phyloP scores from a whole-genome alignment of 1,140 invertebrate genomes.

The Neuroterus valhalla region DNA sequence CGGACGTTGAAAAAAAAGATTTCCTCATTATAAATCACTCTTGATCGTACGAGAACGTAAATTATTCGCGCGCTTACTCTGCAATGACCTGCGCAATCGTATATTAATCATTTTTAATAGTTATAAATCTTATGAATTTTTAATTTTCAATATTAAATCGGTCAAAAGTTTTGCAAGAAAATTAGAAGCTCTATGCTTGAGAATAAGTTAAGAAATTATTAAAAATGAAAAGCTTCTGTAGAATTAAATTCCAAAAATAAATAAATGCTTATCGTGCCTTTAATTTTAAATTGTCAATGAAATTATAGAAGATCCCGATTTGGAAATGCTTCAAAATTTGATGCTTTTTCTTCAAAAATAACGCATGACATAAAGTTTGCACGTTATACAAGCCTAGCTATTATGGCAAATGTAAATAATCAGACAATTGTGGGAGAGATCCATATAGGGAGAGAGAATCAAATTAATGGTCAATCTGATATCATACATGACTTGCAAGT shows the following conservation, averaged over 20 bases:
- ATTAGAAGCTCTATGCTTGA: too few relatives aligned
- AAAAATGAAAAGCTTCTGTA: too few relatives aligned
- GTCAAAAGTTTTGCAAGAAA: too few relatives aligned
- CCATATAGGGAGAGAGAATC: slow-evolving; percentile 7
- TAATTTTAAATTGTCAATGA: too few relatives aligned
- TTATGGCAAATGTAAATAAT: slow-evolving; percentile 13
- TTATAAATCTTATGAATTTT: too few relatives aligned
- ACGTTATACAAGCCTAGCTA: neutral
- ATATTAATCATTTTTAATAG: neutral
- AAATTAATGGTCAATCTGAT: slow-evolving; percentile 17
- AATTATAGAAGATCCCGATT: too few relatives aligned
- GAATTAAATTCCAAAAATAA: too few relatives aligned
- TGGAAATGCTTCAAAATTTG: too few relatives aligned
- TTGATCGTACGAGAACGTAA: slow-evolving; percentile 31
- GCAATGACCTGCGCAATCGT: slow-evolving; percentile 27
- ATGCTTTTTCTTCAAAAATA: too few relatives aligned
- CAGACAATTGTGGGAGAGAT: slow-evolving; percentile 17
- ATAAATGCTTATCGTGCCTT: too few relatives aligned
- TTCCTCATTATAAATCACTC: slow-evolving; percentile 41
- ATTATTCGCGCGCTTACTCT: slow-evolving; percentile 27
- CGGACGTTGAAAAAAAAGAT: slow-evolving; percentile 41
- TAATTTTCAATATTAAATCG: too few relatives aligned
- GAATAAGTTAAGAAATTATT: too few relatives aligned
- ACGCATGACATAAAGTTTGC: neutral
- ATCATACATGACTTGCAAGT: slow-evolving; percentile 10